Evolutionary conservation across 2,113 vertebrate species (phyloP), one percentile per base, ranked within the genome.

Genomic region (Bubo blakistoni): DNA sequence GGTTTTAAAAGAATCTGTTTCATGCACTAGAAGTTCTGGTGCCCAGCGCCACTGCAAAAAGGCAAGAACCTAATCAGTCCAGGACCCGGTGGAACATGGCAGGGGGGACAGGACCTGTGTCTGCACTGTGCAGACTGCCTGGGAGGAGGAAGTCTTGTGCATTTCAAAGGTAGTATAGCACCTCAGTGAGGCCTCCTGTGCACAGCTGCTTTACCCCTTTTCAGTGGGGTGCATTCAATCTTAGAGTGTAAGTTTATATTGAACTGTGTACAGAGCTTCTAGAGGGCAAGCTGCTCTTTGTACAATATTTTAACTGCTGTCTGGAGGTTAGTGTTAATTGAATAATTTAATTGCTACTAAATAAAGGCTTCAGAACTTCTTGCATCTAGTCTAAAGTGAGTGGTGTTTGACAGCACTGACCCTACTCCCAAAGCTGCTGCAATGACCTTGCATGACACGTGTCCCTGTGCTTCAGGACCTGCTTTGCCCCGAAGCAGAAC

Each of bases 331-430:
- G 95, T 97, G 97, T 96, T 94, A 97, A 97, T 91, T 73, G 85
- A 97, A 93, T 98, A 98, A 97, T 97, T 97, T 97, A 98, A 96
- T 95, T 97, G 95, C 98, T 98, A 97, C 96, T 98, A 97, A 98
- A 98, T 98, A 98, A 98, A 98, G 95, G 94, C 97, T 98, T 98
- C 97, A 93, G 95, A 97, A 87, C 54, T 91, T 96, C 94, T 96
- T 85, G 70, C 84, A 72, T 29, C 18, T 38, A 34, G 85, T 90
- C 49, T 90, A 17, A 58, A 90, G 80, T 26, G 84, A 88, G 42
- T 93, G 86, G 46, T 93, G 74, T 65, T 61, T 3, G 40, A 57
- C 49, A 73, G 58, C 0, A 2, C 52, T 76, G 71, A 36, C 27
- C 27, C 26, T 42, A 2, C 38, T 57, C 34, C 47, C 24, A 44